phyloP scores from a whole-genome alignment of 2,888 invertebrate genomes.

The Hetaerina titia region DNA sequence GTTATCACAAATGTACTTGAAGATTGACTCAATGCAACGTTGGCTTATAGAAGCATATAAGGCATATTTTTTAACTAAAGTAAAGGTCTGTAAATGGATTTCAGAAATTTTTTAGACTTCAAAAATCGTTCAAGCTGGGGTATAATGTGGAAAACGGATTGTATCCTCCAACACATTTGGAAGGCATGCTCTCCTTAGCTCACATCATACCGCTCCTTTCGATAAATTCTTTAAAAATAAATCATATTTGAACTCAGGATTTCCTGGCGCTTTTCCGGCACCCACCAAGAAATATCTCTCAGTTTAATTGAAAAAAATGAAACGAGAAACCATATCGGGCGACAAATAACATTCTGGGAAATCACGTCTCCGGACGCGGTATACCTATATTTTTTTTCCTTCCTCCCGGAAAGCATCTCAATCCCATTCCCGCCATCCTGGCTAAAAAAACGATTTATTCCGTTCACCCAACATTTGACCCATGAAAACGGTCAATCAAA shows the following conservation, averaged over 20 bases:
- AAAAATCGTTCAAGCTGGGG: neutral
- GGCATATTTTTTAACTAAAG: neutral
- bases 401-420: slow-evolving; percentile 3
- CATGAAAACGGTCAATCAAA: slow-evolving; percentile 59
- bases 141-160: neutral
- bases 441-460: slow-evolving; percentile 46
- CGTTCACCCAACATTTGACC: neutral
- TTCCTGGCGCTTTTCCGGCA: neutral
- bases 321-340: neutral
- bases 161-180: neutral
- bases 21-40: too few species aligned
- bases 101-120: neutral
- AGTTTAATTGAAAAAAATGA: slow-evolving; percentile 22
- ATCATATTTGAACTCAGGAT: neutral
- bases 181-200: neutral
- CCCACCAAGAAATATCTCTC: neutral
- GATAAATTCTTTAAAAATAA: neutral
- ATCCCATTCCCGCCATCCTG: neutral
- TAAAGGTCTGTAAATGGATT: neutral
- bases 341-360: neutral
- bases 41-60: too few species aligned
- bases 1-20: too few species aligned
- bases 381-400: neutral
- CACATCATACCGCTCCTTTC: neutral
- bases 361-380: neutral